Percentiles rank a stretch among this genome's conserved stretches.
Conservation (phyloP, 2,113 vertebrate species). For the Bambusicola thoracicus region DNA sequence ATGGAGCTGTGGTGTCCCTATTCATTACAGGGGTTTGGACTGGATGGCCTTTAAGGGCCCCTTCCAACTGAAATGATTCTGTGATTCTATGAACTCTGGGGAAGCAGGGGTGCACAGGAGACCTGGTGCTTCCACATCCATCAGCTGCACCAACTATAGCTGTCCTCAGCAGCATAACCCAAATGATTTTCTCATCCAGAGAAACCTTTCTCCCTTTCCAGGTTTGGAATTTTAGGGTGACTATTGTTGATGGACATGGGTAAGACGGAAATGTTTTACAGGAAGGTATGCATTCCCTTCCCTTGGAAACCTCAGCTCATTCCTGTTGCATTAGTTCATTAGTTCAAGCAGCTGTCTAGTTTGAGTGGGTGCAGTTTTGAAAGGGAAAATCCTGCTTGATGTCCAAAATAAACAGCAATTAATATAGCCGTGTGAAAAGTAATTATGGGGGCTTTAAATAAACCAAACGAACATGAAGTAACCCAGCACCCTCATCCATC, state of each 20-base stretch:
- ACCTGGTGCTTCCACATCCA: too few species aligned
- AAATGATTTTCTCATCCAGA: not conserved
- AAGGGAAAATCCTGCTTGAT: constrained; percentile 37
- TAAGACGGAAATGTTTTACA: not conserved
- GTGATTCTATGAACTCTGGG: too few species aligned
- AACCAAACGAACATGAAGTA: not conserved
- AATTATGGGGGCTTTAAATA: constrained; percentile 5
- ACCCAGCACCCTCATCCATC: not conserved
- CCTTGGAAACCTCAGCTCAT: constrained; percentile 49
- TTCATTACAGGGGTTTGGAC: too few species aligned
- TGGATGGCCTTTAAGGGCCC: too few species aligned
- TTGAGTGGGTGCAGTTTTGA: constrained; percentile 6
- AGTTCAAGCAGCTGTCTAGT: not conserved
- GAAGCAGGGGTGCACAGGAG: too few species aligned
- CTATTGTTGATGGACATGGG: not conserved
- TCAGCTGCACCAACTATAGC: too few species aligned
- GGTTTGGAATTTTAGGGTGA: not conserved
- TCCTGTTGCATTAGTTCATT: constrained; percentile 41
- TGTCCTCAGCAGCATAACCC: too few species aligned
- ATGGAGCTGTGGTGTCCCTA: too few species aligned
- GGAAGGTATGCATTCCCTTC: constrained; percentile 8
- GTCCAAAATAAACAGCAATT: constrained; percentile 34
- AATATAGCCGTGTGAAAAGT: not conserved
- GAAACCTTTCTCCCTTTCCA: not conserved
- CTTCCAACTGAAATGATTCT: too few species aligned